Conservation (phyloP, 2,888 invertebrate species). For the Lottia scabra region DNA sequence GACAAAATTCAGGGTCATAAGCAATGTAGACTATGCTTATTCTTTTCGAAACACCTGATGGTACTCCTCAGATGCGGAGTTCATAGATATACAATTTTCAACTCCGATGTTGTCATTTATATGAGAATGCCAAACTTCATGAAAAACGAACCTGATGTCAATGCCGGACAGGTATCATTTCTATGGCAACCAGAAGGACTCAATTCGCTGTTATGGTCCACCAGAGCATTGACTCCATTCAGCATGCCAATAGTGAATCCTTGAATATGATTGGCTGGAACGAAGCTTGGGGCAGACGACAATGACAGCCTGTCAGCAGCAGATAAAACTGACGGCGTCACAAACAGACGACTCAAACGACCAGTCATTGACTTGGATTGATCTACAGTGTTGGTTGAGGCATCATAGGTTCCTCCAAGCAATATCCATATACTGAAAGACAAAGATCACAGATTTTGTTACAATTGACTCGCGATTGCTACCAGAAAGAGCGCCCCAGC, state of each 20-base stretch:
- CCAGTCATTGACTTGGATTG: constrained; percentile 35
- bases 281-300: constrained; percentile 14
- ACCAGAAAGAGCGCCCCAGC: too few relatives aligned
- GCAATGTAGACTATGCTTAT: too few relatives aligned
- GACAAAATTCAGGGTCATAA: too few relatives aligned
- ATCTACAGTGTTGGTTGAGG: constrained; percentile 19
- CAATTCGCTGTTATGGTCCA: constrained; percentile 39
- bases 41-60: too few relatives aligned
- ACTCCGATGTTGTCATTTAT: too few relatives aligned
- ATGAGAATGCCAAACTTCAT: too few relatives aligned
- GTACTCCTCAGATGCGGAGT: too few relatives aligned
- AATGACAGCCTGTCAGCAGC: constrained; percentile 24
- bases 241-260: constrained; percentile 27
- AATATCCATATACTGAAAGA: constrained; percentile 38
- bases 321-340: constrained; percentile 31
- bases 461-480: too few relatives aligned
- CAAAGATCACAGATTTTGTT: too few relatives aligned
- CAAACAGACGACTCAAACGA: constrained; percentile 38
- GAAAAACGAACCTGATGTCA: background rate
- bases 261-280: constrained; percentile 22
- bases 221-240: constrained; percentile 19
- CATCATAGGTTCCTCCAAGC: constrained; percentile 33
- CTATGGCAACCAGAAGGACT: constrained; percentile 13
- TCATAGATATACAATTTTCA: too few relatives aligned
- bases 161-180: constrained; percentile 17